A percentile compares a stretch with the other conserved stretches of the same genome.
Evolutionary conservation across 2,888 invertebrate genomes (phyloP).

Genomic region (Drosophila acutilabella): DNA sequence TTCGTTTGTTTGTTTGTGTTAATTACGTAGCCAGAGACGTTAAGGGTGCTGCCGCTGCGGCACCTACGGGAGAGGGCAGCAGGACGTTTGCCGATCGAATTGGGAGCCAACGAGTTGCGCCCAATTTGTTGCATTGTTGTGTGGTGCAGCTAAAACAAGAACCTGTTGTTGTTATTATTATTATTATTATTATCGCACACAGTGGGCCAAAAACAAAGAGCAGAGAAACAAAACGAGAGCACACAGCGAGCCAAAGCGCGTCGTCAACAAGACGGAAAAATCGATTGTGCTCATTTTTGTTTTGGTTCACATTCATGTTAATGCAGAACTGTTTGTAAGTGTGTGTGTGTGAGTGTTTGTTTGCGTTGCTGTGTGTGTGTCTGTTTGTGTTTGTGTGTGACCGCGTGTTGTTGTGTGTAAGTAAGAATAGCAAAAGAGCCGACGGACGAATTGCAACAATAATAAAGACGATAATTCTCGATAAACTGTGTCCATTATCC

Average conservation of each 20-base stretch:
- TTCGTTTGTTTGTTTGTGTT: slow-evolving; percentile 29
- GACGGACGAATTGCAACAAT: slow-evolving; percentile 45
- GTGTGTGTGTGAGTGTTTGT: background rate
- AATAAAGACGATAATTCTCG: slow-evolving; percentile 46
- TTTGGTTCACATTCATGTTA: slow-evolving; percentile 59
- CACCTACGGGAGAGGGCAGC: slow-evolving; percentile 9
- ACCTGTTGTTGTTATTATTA: slow-evolving; percentile 67
- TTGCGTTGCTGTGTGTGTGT: background rate
- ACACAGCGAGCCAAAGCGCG: slow-evolving; percentile 16
- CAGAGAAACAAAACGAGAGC: slow-evolving; percentile 5
- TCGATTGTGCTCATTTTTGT: slow-evolving; percentile 83
- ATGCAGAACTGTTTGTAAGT: slow-evolving; percentile 19
- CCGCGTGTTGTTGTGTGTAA: slow-evolving; percentile 9
- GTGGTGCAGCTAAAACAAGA: slow-evolving; percentile 37
- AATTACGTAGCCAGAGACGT: slow-evolving; percentile 39
- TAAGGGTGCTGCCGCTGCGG: slow-evolving; percentile 25
- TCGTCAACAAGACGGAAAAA: slow-evolving; percentile 72
- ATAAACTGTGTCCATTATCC: slow-evolving; percentile 44
- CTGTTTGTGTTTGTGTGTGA: slow-evolving; percentile 9
- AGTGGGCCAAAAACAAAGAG: slow-evolving; percentile 33
- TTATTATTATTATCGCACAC: slow-evolving; percentile 28
- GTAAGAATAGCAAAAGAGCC: slow-evolving; percentile 10
- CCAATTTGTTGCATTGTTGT: slow-evolving; percentile 45
- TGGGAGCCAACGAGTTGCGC: slow-evolving; percentile 44
- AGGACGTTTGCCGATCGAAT: slow-evolving; percentile 29